Evolutionary conservation across 92 coral and sea anemone species (phyloP).

Genomic region (Plumapathes pennacea): DNA sequence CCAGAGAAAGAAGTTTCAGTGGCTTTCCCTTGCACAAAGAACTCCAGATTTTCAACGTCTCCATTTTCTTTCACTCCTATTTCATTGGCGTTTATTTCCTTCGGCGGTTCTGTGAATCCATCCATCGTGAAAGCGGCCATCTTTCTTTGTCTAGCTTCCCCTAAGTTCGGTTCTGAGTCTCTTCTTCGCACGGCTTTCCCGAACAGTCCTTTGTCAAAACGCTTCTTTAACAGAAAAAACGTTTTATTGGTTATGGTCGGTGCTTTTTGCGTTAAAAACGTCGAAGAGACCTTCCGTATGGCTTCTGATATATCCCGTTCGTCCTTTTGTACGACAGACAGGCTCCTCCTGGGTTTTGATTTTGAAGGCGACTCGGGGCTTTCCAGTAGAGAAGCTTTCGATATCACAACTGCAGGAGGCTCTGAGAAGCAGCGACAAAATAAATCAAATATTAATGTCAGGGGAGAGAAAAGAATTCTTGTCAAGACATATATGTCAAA

Average conservation of each 20-base stretch:
- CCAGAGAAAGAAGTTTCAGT: background rate
- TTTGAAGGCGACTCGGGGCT: slow-evolving; percentile 40
- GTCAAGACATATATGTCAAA: too few species aligned
- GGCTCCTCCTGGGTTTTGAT: slow-evolving; percentile 35
- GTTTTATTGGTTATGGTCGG: slow-evolving; percentile 54
- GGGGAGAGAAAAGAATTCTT: background rate
- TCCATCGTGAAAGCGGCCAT: slow-evolving; percentile 8
- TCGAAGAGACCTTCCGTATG: slow-evolving; percentile 70
- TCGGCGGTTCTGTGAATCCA: slow-evolving; percentile 3
- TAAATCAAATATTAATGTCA: slow-evolving; percentile 25
- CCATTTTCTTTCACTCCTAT: slow-evolving; percentile 17
- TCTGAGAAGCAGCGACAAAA: slow-evolving; percentile 29
- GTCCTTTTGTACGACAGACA: slow-evolving; percentile 58
- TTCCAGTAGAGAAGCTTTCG: slow-evolving; percentile 41
- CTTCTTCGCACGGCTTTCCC: slow-evolving; percentile 44
- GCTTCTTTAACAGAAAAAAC: slow-evolving; percentile 62
- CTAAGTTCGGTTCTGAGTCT: background rate
- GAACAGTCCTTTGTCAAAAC: slow-evolving; percentile 56
- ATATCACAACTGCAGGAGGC: slow-evolving; percentile 56
- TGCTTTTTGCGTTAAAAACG: slow-evolving; percentile 49
- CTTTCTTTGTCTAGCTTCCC: background rate
- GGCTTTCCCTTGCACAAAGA: background rate
- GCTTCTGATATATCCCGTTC: slow-evolving; percentile 80
- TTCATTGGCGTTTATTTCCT: background rate
- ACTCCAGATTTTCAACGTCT: background rate